Evolutionary conservation across 2,888 invertebrate genomes (phyloP), one percentile per base, ranked within the genome.

Genomic region (Rugalucina vietnamica): DNA sequence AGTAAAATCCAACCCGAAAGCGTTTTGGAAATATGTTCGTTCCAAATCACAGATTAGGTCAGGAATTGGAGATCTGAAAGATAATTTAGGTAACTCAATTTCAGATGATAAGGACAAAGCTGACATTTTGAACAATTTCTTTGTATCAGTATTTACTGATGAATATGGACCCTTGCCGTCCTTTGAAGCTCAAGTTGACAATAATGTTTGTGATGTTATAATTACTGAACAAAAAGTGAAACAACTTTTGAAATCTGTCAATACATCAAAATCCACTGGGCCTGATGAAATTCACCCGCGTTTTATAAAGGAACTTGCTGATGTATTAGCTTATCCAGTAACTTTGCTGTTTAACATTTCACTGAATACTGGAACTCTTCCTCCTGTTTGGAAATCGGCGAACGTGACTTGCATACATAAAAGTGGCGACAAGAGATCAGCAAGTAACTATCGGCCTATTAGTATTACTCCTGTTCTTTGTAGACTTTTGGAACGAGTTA

Each of bases 11-110:
- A 54, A 39, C 60, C 72, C 60, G 21, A 79, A 73, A 32, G 73
- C 72, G 14, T 79, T 79, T 37, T 79, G 74, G 79, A 65, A 65
- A 1, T 72, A 39, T 79, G 65, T 79, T 2, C 39, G 32, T 12
- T 71, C 43, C 5, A 65, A 77, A 37, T 65, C 77, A 29, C 76
- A 77, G n/a, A 49, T 14, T 24, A 37, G 72, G 29, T 39, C 10
- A 18, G 72, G 72, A 18, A 72, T 72, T 39, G 72, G 72, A 10
- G 34, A 36, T 21, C 14, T 71, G n/a, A 49, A 12, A 43, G 24
- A 72, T 27, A 43, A 49, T 1, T 39, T 39, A 14, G 27, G 18
- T 3, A 29, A 43, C 29, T 39, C 24, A 32, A 24, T 43, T n/a
- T 39, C 72, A 3, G 49, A 72, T 14, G 72, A 72, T 27, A 43